Base-by-base conservation (phyloP, 2,113 vertebrate species). In the Chaenocephalus aceratus region DNA sequence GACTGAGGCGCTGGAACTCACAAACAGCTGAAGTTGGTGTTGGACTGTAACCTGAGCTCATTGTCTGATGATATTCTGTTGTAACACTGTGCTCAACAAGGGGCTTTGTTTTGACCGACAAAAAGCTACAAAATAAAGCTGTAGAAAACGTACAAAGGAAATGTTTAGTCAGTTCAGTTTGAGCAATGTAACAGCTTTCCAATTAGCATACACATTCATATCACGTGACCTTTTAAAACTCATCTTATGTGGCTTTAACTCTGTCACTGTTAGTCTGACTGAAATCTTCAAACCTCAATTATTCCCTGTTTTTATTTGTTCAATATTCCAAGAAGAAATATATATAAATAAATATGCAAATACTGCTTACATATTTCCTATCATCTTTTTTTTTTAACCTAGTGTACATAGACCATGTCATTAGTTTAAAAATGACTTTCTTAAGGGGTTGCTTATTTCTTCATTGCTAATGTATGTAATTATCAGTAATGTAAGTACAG, bases 1-100 rank as follows among this genome's bases (percentile, higher is more conserved):
- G 44, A 49, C 26, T 3, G 36, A 41, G 58, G 1, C 48, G 34
- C 7, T 45, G 51, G 46, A 44, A 13, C 77, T 69, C 68, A 30
- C 60, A 53, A 56, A 69, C 83, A 75, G 63, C 80, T 81, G 61
- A 73, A 54, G 63, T 1, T 46, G 59, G 10, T 76, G 71, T 79
- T 66, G 10, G 41, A 26, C 63, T 88, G 85, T 77, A 81, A 80
- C 67, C 10, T 72, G 71, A 88, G 79, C 71, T 86, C 60, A 84
- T 62, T 86, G 72, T 74, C 45, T 63, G 48, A 34, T 13, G 21
- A 59, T 26, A 48, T 63, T 63, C n/a, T 11, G 11, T 58, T 63
- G 30, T 58, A 72, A 60, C 51, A 44, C 3, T 34, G 78, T 11
- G 12, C 72, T 56, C 70, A 69, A 41, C 30, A 18, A 67, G 23